phyloP scores from a whole-genome alignment of 2,113 vertebrate species.

The Erythrocercus mccallii region DNA sequence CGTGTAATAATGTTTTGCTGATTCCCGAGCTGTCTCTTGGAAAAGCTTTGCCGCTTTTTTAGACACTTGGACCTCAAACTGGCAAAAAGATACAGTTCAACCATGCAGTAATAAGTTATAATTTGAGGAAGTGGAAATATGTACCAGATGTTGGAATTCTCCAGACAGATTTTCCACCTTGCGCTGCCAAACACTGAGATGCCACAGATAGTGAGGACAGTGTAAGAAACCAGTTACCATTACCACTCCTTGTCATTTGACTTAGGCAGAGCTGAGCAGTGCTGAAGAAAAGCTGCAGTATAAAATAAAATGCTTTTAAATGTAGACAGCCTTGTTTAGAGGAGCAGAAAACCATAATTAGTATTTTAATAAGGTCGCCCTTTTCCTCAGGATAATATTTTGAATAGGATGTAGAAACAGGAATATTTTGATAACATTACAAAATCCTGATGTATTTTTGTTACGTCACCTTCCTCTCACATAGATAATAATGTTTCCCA shows the following conservation, averaged over 20 bases:
- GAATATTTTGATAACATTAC: constrained; percentile 9
- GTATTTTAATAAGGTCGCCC: neutral
- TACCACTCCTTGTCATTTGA: constrained; percentile 1
- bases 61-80: constrained; percentile 26
- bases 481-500: neutral
- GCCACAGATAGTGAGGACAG: constrained; percentile 42
- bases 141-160: constrained; percentile 62
- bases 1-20: neutral
- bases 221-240: neutral
- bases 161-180: constrained; percentile 56
- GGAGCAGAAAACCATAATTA: neutral
- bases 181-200: neutral
- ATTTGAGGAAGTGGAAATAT: constrained; percentile 66
- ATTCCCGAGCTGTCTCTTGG: neutral
- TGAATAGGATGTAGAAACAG: neutral
- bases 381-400: constrained; percentile 9
- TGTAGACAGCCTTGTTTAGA: neutral
- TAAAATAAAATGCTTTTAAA: neutral
- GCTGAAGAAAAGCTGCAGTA: neutral
- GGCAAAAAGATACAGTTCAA: constrained; percentile 26
- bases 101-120: constrained; percentile 43
- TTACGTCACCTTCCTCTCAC: neutral
- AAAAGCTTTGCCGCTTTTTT: neutral
- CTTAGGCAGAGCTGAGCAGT: neutral
- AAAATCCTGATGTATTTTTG: neutral